Evolutionary conservation across 2,113 vertebrate genomes (phyloP).

Genomic region (Loxodonta africana): DNA sequence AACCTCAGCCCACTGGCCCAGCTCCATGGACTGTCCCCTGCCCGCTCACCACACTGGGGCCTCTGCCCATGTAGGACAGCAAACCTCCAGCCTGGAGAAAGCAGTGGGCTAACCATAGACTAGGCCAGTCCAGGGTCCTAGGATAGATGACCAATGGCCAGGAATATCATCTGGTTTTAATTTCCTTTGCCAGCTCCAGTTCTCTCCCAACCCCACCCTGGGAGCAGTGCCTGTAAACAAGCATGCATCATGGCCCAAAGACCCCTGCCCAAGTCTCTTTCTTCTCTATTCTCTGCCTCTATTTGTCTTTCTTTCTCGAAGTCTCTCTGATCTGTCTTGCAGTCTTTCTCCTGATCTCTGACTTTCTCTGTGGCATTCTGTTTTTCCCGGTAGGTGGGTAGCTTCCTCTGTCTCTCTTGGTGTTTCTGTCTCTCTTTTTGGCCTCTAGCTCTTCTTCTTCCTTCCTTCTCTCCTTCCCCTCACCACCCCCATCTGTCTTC

Average conservation of each 20-base stretch:
- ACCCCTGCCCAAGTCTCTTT: background rate
- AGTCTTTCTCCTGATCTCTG: background rate
- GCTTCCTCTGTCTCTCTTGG: background rate
- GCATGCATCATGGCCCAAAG: fast-evolving
- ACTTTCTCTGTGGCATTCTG: background rate
- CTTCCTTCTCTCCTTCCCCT: background rate
- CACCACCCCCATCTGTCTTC: background rate
- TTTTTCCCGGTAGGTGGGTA: background rate
- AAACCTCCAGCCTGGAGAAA: background rate
- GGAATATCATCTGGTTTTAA: background rate
- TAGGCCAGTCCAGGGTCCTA: background rate
- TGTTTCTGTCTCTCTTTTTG: background rate
- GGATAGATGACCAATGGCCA: background rate
- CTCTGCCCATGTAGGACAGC: background rate
- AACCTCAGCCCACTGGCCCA: background rate
- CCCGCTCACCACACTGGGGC: background rate
- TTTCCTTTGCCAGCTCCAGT: background rate
- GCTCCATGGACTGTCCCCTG: background rate
- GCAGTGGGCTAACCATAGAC: background rate
- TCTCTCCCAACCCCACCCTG: background rate
- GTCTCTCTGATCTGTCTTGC: background rate
- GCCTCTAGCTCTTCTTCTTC: background rate
- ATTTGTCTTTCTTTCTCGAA: background rate
- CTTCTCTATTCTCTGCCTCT: background rate
- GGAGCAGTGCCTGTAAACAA: background rate